phyloP scores from a whole-genome alignment of 1,140 invertebrate genomes.

The Bicyclus anynana region DNA sequence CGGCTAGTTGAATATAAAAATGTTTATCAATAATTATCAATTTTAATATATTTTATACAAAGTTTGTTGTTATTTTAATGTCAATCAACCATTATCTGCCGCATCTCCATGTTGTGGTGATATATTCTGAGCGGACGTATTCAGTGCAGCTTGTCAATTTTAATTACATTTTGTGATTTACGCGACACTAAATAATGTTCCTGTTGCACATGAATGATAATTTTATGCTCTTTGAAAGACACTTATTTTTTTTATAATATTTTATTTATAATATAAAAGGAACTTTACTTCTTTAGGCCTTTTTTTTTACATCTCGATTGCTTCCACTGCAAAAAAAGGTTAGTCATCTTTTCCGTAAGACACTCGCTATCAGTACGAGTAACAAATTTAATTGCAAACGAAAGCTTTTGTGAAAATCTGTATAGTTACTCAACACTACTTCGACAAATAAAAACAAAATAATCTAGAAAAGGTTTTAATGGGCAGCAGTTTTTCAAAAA shows the following conservation, averaged over 20 bases:
- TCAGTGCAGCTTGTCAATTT: conserved; percentile 9
- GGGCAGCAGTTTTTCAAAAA: background rate
- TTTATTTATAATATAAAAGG: background rate
- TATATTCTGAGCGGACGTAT: conserved; percentile 11
- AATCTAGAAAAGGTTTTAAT: background rate
- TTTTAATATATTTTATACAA: too few species aligned
- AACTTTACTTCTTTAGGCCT: too few species aligned
- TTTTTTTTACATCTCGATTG: too few species aligned
- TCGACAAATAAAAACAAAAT: conserved; percentile 5
- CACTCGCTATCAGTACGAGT: too few species aligned
- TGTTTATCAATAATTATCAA: too few species aligned
- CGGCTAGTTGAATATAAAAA: too few species aligned
- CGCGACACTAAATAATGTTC: background rate
- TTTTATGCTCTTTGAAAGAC: background rate
- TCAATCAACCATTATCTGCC: conserved; percentile 14
- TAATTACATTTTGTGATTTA: conserved; percentile 16
- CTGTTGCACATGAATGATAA: background rate
- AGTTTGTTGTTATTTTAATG: conserved; percentile 20
- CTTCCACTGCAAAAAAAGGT: too few species aligned
- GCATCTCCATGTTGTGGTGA: background rate
- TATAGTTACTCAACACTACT: background rate
- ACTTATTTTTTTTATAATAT: background rate
- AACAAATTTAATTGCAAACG: background rate
- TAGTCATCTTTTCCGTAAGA: too few species aligned
- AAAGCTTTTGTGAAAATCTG: background rate